Evolutionary conservation across 2,113 vertebrate genomes (phyloP).

Genomic region (Peromyscus leucopus): DNA sequence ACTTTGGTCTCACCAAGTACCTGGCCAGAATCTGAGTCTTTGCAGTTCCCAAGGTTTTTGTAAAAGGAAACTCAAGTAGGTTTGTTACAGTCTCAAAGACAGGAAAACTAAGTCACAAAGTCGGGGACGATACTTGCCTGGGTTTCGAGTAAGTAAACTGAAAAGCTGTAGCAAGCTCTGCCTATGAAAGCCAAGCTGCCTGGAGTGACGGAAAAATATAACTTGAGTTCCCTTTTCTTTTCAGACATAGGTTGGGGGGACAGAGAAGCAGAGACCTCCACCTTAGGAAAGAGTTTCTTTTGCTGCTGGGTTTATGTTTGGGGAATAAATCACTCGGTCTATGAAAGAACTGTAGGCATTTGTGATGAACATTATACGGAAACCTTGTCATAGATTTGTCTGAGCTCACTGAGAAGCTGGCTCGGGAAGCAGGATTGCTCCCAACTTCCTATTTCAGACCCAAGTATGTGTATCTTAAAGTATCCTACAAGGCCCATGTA

Average conservation of each 20-base stretch:
- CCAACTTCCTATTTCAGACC: not conserved
- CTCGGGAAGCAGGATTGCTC: not conserved
- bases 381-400: not conserved
- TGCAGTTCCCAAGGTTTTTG: not conserved
- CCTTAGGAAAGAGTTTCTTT: constrained; percentile 3
- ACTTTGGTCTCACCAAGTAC: not conserved
- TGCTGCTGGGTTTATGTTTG: constrained; percentile 55
- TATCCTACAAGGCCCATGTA: not conserved
- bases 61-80: not conserved
- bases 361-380: not conserved
- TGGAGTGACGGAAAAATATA: not conserved
- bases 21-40: not conserved
- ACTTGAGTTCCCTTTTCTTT: not conserved
- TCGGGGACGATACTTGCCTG: not conserved
- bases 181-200: not conserved
- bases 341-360: not conserved
- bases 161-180: not conserved
- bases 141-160: not conserved
- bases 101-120: not conserved
- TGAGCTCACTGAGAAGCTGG: not conserved
- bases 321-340: constrained; percentile 58
- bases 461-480: not conserved
- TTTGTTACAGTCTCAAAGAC: not conserved
- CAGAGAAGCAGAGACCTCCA: not conserved
- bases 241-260: not conserved